These are phyloP conservation scores for Chromis chromis DNA, from an alignment of 2,797 vertebrate genomes.

Conservation along the genomic window DNA sequence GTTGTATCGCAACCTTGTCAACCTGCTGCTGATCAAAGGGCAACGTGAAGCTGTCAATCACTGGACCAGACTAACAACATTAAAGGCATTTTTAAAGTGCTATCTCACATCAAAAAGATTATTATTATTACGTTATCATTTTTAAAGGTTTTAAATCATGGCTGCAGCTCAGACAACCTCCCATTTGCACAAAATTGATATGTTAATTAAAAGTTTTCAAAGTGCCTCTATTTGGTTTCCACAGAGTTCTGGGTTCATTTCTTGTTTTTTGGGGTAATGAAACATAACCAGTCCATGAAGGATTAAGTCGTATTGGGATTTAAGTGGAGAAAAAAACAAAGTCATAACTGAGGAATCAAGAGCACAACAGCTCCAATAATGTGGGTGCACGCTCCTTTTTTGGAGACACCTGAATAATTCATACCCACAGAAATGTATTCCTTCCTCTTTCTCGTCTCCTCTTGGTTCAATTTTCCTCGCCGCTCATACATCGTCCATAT, in stretches of 20 bases:
- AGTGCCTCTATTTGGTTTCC: background rate
- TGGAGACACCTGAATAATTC: conserved; percentile 71
- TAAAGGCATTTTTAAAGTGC: conserved; percentile 20
- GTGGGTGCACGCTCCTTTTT: conserved; percentile 41
- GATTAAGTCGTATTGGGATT: conserved; percentile 31
- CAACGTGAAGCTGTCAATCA: conserved; percentile 39
- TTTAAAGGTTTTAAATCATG: conserved; percentile 9
- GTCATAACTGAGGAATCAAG: conserved; percentile 30
- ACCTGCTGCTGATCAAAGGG: conserved; percentile 45
- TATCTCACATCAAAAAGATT: conserved; percentile 4
- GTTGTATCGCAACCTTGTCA: conserved; percentile 20
- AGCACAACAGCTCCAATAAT: conserved; percentile 46
- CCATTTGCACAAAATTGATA: background rate
- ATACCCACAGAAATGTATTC: conserved; percentile 61
- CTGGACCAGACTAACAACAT: conserved; percentile 11
- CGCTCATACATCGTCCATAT: conserved; percentile 31
- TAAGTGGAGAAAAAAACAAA: conserved; percentile 24
- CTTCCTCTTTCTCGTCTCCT: conserved; percentile 51
- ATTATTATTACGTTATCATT: conserved; percentile 1
- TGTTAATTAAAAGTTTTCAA: conserved; percentile 11
- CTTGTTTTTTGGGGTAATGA: conserved; percentile 31
- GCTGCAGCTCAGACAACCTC: background rate
- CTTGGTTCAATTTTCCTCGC: conserved; percentile 49
- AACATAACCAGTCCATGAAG: conserved; percentile 33
- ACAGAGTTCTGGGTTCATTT: conserved; percentile 3